A percentile compares a stretch with the other conserved stretches of the same genome.
Conservation (phyloP, 2,113 vertebrate genomes). For the Cyanoramphus novaezelandiae region DNA sequence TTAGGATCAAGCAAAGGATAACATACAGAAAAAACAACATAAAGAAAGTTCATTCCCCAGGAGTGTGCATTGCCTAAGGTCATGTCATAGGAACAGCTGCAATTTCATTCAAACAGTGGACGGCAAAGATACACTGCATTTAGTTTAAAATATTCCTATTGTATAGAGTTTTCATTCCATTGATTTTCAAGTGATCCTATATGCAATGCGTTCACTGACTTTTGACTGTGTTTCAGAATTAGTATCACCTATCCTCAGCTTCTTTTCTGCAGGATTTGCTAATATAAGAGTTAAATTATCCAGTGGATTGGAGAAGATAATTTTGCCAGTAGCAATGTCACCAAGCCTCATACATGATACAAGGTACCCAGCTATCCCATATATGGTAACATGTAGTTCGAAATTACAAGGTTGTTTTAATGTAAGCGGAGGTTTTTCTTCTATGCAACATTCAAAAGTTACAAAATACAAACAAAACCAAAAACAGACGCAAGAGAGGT, state of each 20-base stretch:
- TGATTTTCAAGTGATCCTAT: not conserved
- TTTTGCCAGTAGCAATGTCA: not conserved
- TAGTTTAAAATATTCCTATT: not conserved
- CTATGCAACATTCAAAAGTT: not conserved
- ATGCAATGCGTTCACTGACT: not conserved
- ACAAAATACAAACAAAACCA: not conserved
- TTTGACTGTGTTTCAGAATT: not conserved
- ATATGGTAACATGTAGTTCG: not conserved
- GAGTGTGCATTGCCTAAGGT: not conserved
- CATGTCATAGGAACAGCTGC: not conserved
- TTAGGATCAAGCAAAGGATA: not conserved
- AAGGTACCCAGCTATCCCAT: not conserved
- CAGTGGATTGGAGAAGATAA: not conserved
- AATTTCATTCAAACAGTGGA: not conserved
- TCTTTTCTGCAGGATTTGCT: not conserved
- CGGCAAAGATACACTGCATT: not conserved
- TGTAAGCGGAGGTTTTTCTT: not conserved
- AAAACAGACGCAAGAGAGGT: not conserved
- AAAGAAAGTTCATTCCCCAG: not conserved
- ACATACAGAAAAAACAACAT: not conserved
- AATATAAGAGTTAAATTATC: not conserved
- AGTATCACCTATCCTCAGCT: not conserved
- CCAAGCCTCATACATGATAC: not conserved
- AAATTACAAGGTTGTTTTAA: not conserved
- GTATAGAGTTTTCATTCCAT: not conserved